These are phyloP conservation scores for Rhogogaster chlorosoma DNA, from an alignment of 2,888 invertebrate species.

Conservation along the genomic window DNA sequence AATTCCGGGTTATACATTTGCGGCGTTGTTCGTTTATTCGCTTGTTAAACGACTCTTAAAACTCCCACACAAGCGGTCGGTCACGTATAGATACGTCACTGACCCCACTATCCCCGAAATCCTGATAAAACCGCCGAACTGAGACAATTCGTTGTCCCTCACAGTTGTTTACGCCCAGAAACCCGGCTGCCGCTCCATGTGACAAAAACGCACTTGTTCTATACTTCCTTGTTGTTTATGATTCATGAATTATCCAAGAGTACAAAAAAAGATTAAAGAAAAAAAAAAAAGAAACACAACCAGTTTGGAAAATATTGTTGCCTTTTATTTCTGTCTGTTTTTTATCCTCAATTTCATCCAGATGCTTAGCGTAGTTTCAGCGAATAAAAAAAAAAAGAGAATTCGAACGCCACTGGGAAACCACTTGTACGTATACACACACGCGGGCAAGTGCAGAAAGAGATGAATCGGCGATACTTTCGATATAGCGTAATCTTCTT, in stretches of 20 bases:
- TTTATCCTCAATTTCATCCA: not conserved
- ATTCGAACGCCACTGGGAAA: not conserved
- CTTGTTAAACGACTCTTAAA: not conserved
- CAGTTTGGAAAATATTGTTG: not conserved
- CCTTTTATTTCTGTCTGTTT: not conserved
- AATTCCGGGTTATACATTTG: conserved; percentile 71
- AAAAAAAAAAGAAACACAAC: not conserved
- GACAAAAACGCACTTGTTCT: not conserved
- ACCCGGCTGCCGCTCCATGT: not conserved
- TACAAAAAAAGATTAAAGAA: too few relatives aligned
- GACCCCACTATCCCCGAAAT: not conserved
- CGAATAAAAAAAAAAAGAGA: not conserved
- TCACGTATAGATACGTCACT: not conserved
- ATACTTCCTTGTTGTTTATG: not conserved
- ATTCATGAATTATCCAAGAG: not conserved
- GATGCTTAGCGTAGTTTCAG: not conserved
- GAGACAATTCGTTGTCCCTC: not conserved
- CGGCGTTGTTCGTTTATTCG: not conserved
- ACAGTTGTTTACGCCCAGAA: not conserved
- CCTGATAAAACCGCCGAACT: not conserved
- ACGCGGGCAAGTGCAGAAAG: not conserved
- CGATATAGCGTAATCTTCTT: not conserved
- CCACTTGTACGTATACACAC: not conserved
- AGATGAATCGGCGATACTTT: conserved; percentile 15
- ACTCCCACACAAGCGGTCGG: not conserved